These are phyloP conservation scores for Chloebia gouldiae DNA, from an alignment of 2,113 vertebrate genomes.

Conservation along the genomic window DNA sequence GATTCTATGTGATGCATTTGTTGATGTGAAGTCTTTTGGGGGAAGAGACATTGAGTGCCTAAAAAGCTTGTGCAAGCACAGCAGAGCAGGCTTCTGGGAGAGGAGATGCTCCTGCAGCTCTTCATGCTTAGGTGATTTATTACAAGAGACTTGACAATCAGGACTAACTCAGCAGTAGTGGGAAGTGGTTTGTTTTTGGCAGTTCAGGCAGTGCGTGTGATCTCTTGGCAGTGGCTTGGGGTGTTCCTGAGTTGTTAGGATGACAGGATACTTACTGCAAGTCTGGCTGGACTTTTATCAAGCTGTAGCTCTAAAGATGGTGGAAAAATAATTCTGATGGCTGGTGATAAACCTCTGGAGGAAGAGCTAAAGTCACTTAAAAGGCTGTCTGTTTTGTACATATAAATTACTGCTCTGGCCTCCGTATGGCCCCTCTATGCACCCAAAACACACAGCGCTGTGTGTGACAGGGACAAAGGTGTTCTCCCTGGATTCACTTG, in stretches of 20 bases:
- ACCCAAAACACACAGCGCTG: neutral
- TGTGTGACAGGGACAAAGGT: neutral
- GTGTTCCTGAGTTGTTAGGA: neutral
- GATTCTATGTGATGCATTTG: neutral
- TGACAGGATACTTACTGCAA: neutral
- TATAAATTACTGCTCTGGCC: neutral
- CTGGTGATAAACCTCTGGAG: neutral
- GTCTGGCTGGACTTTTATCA: neutral
- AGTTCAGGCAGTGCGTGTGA: neutral
- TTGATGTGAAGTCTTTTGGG: neutral
- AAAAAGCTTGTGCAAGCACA: neutral
- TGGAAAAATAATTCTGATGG: neutral
- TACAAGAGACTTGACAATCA: neutral
- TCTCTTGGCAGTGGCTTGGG: neutral
- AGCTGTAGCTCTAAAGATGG: neutral
- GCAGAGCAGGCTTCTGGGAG: neutral
- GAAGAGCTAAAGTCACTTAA: neutral
- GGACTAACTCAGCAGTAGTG: neutral
- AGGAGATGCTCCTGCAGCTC: neutral
- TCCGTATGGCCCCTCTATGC: accelerated
- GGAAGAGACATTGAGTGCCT: neutral
- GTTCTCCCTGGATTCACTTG: neutral
- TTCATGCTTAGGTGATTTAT: neutral
- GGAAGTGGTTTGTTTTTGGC: neutral
- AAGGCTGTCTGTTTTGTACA: neutral